Percentiles rank a stretch among this genome's conserved stretches.
phyloP scores from a whole-genome alignment of 1,140 invertebrate species.

The Cydia pomonella region DNA sequence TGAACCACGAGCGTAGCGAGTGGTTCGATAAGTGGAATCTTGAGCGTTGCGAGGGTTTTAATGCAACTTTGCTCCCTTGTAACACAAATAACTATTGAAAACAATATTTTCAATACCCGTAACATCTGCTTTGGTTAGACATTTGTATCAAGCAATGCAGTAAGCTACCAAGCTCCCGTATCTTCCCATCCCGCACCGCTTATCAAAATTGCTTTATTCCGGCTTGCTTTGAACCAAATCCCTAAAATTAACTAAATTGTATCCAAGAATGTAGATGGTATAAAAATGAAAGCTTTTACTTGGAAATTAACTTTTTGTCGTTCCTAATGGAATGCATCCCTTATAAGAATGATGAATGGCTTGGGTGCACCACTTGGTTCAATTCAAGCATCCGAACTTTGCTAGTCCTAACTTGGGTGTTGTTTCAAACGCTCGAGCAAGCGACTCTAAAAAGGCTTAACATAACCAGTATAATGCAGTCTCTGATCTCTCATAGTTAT shows the following conservation, averaged over 20 bases:
- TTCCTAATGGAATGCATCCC: slow-evolving; percentile 17
- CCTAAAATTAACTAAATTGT: neutral
- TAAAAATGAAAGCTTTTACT: neutral
- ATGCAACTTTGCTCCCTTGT: too few relatives aligned
- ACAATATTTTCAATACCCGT: too few relatives aligned
- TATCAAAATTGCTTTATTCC: neutral
- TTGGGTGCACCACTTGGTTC: neutral
- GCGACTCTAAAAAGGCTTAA: neutral
- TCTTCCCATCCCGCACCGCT: neutral
- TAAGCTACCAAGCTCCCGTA: slow-evolving; percentile 1
- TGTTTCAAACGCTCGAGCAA: neutral
- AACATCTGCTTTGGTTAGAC: too few relatives aligned
- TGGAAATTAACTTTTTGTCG: neutral
- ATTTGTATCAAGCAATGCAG: neutral
- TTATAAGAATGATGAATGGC: neutral
- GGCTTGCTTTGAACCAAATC: neutral
- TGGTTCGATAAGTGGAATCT: too few relatives aligned
- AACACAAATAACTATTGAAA: too few relatives aligned
- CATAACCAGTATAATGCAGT: neutral
- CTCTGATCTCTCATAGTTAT: neutral
- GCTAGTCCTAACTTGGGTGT: neutral
- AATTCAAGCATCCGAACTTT: neutral
- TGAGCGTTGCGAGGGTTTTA: too few relatives aligned
- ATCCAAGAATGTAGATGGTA: neutral
- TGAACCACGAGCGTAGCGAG: too few relatives aligned